Evolutionary conservation across 2,797 vertebrate genomes (phyloP), one percentile per base, ranked within the genome.

Genomic region (Helostoma temminkii): DNA sequence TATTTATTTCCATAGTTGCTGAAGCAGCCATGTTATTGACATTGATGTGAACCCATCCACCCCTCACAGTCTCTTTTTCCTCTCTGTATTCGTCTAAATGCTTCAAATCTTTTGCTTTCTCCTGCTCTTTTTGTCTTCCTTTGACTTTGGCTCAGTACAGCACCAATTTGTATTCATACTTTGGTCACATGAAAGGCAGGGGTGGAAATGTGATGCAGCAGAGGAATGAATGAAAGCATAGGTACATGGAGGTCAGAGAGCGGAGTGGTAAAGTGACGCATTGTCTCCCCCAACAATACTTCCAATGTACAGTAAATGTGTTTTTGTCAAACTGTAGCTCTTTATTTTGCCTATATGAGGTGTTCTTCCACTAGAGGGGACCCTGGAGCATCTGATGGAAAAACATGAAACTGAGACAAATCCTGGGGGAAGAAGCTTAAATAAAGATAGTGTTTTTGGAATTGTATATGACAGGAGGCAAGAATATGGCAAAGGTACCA

Each of bases 141-240:
- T 65, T 83, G 81, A 76, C 80, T 82, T 84, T 83, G 79, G 43
- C 73, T 78, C 55, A 26, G 66, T 61, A 43, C 70, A 8, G 61
- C 50, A 2, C 26, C 67, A 10, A 71, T 83, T 80, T 76, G 80
- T 72, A 77, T 84, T 86, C 70, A 46, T 70, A 70, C 67, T 68
- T 32, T 68, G 58, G 85, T 76, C 82, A 80, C 69, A 73, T 63
- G 70, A 78, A 84, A 80, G 64, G 53, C 68, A 41, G 36, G 15
- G 22, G 18, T 16, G 36, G 67, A 77, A 70, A 79, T 57, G 59
- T 47, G 49, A 77, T 72, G 48, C 67, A 69, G 74, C 22, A 32
- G 62, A 69, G 42, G 46, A 15, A 34, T 46, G 64, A 3, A 15
- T 24, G 24, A 76, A 81, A 74, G 70, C 56, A 81, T 74, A 82